Conservation (phyloP, 2,888 invertebrate genomes). For the Noctua fimbriata region DNA sequence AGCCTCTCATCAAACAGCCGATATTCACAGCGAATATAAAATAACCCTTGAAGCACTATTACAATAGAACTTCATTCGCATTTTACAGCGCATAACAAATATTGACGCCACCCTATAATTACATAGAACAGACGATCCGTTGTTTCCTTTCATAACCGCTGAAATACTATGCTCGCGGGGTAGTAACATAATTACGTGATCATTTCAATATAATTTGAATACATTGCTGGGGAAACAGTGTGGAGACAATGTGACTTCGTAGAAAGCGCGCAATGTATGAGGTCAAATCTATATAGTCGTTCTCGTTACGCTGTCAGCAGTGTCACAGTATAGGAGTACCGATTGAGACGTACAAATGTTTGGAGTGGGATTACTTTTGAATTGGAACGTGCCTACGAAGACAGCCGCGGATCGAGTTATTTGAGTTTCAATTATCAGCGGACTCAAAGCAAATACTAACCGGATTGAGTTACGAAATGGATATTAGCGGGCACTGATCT, state of each 20-base stretch:
- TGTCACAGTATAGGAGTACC: constrained; percentile 72
- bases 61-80: constrained; percentile 79
- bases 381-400: constrained; percentile 89
- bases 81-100: constrained; percentile 78
- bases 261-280: constrained; percentile 50
- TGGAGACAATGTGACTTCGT: no score
- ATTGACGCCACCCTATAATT: constrained; percentile 80
- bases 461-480: constrained; percentile 83
- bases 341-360: constrained; percentile 89
- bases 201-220: constrained; percentile 8
- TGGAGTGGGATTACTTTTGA: constrained; percentile 88
- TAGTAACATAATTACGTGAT: constrained; percentile 45
- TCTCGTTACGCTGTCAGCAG: constrained; percentile 47
- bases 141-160: constrained; percentile 82
- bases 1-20: constrained; percentile 22
- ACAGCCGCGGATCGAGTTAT: constrained; percentile 84
- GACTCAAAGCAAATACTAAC: constrained; percentile 84
- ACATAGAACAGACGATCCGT: constrained; percentile 76
- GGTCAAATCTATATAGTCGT: constrained; percentile 17
- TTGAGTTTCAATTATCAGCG: constrained; percentile 89
- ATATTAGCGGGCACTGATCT: constrained; percentile 78
- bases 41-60: constrained; percentile 62
- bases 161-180: constrained; percentile 69
- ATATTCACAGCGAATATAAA: constrained; percentile 53
- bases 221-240: constrained; percentile 60